These are phyloP conservation scores for Ptychochromis oligacanthus DNA, from an alignment of 2,113 vertebrate species.

Conservation along the genomic window DNA sequence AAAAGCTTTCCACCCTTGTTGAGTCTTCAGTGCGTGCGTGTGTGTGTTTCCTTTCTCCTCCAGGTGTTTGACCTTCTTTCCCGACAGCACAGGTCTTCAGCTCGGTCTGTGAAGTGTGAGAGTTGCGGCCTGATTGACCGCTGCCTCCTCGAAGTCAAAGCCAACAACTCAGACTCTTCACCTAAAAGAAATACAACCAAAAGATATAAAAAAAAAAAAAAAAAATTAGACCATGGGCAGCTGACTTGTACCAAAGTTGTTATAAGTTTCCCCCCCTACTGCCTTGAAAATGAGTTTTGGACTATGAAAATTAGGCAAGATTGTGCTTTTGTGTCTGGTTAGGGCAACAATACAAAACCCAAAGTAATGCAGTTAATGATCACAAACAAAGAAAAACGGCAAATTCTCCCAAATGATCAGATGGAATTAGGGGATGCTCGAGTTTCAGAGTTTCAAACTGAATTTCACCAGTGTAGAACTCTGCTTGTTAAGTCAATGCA, in stretches of 20 bases:
- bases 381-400: too few species aligned
- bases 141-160: conserved; percentile 56
- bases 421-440: too few species aligned
- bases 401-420: too few species aligned
- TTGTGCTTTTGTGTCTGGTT: too few species aligned
- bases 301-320: too few species aligned
- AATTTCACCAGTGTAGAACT: too few species aligned
- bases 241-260: not conserved
- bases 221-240: not conserved
- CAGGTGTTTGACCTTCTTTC: conserved; percentile 32
- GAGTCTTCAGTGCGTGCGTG: conserved; percentile 47
- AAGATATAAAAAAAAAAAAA: too few species aligned
- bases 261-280: not conserved
- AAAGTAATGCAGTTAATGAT: too few species aligned
- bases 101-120: conserved; percentile 40
- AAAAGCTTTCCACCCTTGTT: conserved; percentile 59
- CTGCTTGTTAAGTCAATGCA: too few species aligned
- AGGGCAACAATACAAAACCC: too few species aligned
- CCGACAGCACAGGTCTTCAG: conserved; percentile 31
- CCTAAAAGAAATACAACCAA: conserved; percentile 25
- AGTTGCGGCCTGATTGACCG: conserved; percentile 48
- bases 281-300: too few species aligned
- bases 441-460: too few species aligned
- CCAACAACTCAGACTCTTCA: conserved; percentile 61
- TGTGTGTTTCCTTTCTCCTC: conserved; percentile 22